phyloP scores from a whole-genome alignment of 2,797 vertebrate genomes.

The Syndactyla subalaris region DNA sequence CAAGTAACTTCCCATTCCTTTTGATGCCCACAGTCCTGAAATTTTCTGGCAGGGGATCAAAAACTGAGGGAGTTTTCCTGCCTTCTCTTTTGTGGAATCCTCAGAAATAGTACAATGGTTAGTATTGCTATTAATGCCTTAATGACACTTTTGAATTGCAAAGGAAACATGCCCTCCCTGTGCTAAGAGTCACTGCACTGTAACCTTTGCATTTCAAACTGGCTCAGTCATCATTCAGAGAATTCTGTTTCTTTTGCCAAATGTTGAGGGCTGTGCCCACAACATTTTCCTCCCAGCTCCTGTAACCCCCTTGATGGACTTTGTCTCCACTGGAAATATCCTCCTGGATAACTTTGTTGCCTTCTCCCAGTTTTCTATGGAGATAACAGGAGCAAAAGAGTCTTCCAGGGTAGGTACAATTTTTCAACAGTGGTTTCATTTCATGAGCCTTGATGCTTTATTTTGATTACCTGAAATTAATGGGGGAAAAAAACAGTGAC shows the following conservation, averaged over 20 bases:
- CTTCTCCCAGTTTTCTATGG: neutral
- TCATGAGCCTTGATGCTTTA: neutral
- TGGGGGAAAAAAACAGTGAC: neutral
- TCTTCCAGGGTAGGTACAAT: neutral
- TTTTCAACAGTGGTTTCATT: neutral
- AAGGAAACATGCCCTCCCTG: neutral
- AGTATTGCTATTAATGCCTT: neutral
- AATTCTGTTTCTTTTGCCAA: neutral
- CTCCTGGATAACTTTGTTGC: neutral
- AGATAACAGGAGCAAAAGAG: neutral
- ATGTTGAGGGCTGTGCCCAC: accelerated
- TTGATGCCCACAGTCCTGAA: neutral
- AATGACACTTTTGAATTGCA: neutral
- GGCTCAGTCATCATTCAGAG: neutral
- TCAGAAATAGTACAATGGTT: neutral
- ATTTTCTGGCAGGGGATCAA: neutral
- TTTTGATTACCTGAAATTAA: neutral
- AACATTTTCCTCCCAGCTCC: neutral
- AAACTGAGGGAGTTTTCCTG: neutral
- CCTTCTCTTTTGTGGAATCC: neutral
- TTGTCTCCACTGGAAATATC: neutral
- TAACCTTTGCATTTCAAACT: neutral
- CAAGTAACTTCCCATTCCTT: neutral
- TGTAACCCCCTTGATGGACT: neutral
- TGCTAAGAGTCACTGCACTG: neutral